phyloP scores from a whole-genome alignment of 2,113 vertebrate genomes.

The Plecotus auritus region DNA sequence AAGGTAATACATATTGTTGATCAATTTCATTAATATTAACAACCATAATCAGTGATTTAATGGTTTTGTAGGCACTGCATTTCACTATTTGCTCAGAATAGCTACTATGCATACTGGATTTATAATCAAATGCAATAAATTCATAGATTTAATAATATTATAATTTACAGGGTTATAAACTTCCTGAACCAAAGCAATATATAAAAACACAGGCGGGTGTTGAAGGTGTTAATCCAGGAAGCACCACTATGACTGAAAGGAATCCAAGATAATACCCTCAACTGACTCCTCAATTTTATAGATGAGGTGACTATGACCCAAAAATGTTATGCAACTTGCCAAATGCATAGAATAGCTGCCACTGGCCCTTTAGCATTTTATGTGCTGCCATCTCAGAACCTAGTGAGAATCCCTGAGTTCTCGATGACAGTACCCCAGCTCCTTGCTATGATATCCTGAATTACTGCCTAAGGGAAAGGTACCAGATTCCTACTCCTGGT shows the following conservation, averaged over 20 bases:
- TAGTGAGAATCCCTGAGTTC: not conserved
- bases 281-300: not conserved
- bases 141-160: conserved; percentile 25
- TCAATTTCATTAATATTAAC: conserved; percentile 58
- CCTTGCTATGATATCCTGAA: not conserved
- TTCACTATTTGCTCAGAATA: conserved; percentile 36
- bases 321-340: not conserved
- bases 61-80: conserved; percentile 5
- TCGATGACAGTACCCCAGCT: not conserved
- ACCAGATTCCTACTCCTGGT: not conserved
- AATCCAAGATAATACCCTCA: not conserved
- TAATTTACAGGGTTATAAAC: conserved; percentile 1
- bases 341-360: not conserved
- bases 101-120: conserved; percentile 6
- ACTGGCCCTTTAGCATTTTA: not conserved
- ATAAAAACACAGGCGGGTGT: not conserved
- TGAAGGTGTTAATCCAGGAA: not conserved
- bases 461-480: not conserved
- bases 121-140: not conserved
- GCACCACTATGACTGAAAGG: not conserved
- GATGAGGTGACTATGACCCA: not conserved
- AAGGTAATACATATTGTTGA: conserved; percentile 54
- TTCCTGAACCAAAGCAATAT: conserved; percentile 22
- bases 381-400: not conserved
- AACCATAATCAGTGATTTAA: conserved; percentile 35